A percentile compares a stretch with the other conserved stretches of the same genome.
These are phyloP conservation scores for Drosophila siamana DNA, from an alignment of 2,888 invertebrate genomes.

Conservation along the genomic window DNA sequence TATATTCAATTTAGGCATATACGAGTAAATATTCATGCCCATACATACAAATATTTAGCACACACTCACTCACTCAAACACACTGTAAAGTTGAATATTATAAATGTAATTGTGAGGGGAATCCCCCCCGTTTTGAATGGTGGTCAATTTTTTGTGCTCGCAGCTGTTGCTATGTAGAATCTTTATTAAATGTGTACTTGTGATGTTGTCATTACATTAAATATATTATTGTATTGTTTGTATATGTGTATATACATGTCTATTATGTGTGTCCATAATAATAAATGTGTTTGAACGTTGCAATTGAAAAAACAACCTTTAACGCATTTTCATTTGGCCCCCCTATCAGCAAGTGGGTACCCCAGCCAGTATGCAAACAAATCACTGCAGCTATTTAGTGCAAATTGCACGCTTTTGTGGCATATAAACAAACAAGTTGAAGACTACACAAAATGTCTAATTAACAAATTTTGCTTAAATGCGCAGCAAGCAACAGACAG, in stretches of 20 bases:
- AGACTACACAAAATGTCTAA: background rate
- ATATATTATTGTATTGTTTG: conserved; percentile 38
- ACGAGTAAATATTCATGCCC: background rate
- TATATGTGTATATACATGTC: conserved; percentile 34
- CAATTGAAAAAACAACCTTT: conserved; percentile 27
- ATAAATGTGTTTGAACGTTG: conserved; percentile 41
- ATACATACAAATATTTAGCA: conserved; percentile 9
- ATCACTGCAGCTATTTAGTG: background rate
- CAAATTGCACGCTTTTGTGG: background rate
- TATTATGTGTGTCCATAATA: conserved; percentile 43
- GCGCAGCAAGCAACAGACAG: background rate
- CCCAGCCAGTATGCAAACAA: background rate
- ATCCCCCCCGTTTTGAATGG: conserved; percentile 8
- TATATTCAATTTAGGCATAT: background rate
- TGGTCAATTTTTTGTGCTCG: conserved; percentile 12
- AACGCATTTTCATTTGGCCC: background rate
- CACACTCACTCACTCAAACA: background rate
- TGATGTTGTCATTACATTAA: conserved; percentile 59
- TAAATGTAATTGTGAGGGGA: conserved; percentile 1
- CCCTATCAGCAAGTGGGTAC: background rate
- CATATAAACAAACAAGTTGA: background rate
- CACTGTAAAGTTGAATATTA: background rate
- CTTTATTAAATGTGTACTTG: conserved; percentile 55
- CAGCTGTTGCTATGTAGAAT: conserved; percentile 49
- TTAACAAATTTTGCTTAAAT: background rate